Evolutionary conservation across 2,888 invertebrate species (phyloP), one percentile per base, ranked within the genome.

Genomic region (Synanthedon andrenaeformis): DNA sequence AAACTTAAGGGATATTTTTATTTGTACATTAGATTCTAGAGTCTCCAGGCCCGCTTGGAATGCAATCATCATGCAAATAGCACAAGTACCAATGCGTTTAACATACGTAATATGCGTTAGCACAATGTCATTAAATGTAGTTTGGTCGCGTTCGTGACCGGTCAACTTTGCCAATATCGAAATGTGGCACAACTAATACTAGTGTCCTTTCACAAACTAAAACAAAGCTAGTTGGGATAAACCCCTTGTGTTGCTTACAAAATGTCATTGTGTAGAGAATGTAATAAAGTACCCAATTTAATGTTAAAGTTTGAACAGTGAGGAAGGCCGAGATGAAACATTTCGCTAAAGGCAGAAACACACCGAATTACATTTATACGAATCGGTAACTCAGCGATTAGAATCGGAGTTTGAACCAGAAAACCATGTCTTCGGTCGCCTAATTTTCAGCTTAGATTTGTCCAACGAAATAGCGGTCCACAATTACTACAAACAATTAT

Each of bases 91-190:
- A 35, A 10, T 10, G 10, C 35, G 35, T 35, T 35, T 35, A 35
- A 35, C 35, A 35, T 35, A 45, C 45, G n/a, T 13, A 45, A n/a
- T 45, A 45, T 45, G 45, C 45, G 45, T 13, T 14, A 6, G 35
- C 45, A n/a, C 45, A 53, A 42, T 56, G 49, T 52, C 51, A 53
- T 55, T 56, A 56, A 53, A 59, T 63, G 64, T 58, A 60, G 62
- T 62, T 62, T 64, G 35, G 67, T 62, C 62, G 56, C 55, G 64
- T 56, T 72, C 68, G 69, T 69, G 70, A 67, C 67, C 63, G 59
- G 55, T 45, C 56, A 76, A 75, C 72, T 78, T 77, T 65, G 65
- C 67, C 70, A 76, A 77, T 76, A 76, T 69, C 67, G 56, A 58
- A 69, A 67, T 68, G 12, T 66, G 63, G 57, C 59, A 58, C 67